Evolutionary conservation across 2,797 vertebrate species (phyloP).

Genomic region (Hoplostethus atlanticus): DNA sequence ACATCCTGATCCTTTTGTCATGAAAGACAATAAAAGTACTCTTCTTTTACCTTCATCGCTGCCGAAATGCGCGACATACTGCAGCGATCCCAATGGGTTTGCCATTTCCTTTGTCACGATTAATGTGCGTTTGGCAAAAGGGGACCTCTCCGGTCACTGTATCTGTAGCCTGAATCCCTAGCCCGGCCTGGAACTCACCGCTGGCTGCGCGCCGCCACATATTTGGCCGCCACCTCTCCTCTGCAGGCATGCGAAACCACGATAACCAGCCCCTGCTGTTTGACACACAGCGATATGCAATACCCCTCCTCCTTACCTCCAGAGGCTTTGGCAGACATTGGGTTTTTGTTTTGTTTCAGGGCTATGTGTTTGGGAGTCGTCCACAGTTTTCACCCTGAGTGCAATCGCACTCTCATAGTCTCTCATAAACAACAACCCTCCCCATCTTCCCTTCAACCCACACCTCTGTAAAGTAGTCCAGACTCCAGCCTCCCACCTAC

Average conservation of each 20-base stretch:
- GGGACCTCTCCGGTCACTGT: background rate
- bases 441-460: slow-evolving; percentile 5
- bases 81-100: background rate
- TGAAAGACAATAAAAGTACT: slow-evolving; percentile 1
- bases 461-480: slow-evolving; percentile 14
- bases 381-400: slow-evolving; percentile 57
- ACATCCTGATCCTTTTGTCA: background rate
- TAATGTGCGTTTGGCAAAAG: slow-evolving; percentile 19
- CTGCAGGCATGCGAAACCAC: slow-evolving; percentile 76
- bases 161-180: slow-evolving; percentile 20
- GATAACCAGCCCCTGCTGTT: slow-evolving; percentile 79
- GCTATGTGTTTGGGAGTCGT: slow-evolving; percentile 64
- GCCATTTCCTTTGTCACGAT: slow-evolving; percentile 13
- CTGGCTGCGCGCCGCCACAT: slow-evolving; percentile 56
- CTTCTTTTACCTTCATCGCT: background rate
- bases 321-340: slow-evolving; percentile 72
- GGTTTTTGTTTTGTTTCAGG: slow-evolving; percentile 68
- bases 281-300: slow-evolving; percentile 69
- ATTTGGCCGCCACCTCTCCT: slow-evolving; percentile 72
- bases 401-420: slow-evolving; percentile 23
- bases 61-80: background rate
- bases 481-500: slow-evolving; percentile 44
- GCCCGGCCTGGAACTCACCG: slow-evolving; percentile 51
- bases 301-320: slow-evolving; percentile 25
- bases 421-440: slow-evolving; percentile 9